Evolutionary conservation across 2,113 vertebrate species (phyloP).

Genomic region (Hucho hucho): DNA sequence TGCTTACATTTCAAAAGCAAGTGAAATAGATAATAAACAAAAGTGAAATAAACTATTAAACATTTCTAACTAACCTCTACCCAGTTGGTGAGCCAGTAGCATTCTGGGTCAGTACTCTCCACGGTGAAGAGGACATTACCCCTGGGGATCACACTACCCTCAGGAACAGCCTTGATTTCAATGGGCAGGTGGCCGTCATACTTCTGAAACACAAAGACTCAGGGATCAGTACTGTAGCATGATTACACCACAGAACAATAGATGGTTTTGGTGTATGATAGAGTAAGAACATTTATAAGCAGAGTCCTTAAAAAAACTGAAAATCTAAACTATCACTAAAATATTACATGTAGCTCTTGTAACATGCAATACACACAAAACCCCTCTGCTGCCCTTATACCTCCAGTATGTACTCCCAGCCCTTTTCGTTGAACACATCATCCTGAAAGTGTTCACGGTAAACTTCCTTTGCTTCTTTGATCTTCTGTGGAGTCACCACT

Average conservation of each 20-base stretch:
- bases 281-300: too few species aligned
- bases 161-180: conserved; percentile 96
- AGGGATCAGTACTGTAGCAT: neutral
- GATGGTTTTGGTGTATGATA: too few species aligned
- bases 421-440: conserved; percentile 95
- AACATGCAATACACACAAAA: neutral
- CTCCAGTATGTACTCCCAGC: conserved; percentile 97
- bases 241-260: neutral
- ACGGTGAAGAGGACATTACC: conserved; percentile 98
- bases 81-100: conserved; percentile 99
- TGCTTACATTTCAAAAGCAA: too few species aligned
- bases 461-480: conserved; percentile 95
- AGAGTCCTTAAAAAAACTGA: too few species aligned
- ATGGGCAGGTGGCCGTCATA: conserved; percentile 95
- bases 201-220: conserved; percentile 75
- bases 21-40: too few species aligned
- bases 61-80: conserved; percentile 83
- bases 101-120: conserved; percentile 97
- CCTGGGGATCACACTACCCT: conserved; percentile 94
- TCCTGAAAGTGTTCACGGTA: conserved; percentile 98
- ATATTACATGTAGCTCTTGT: neutral
- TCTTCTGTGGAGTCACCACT: conserved; percentile 95
- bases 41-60: too few species aligned
- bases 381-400: conserved; percentile 65
- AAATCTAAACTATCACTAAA: neutral